Evolutionary conservation across 2,888 invertebrate species (phyloP).

Genomic region (Lordiphosa fenestrarum): DNA sequence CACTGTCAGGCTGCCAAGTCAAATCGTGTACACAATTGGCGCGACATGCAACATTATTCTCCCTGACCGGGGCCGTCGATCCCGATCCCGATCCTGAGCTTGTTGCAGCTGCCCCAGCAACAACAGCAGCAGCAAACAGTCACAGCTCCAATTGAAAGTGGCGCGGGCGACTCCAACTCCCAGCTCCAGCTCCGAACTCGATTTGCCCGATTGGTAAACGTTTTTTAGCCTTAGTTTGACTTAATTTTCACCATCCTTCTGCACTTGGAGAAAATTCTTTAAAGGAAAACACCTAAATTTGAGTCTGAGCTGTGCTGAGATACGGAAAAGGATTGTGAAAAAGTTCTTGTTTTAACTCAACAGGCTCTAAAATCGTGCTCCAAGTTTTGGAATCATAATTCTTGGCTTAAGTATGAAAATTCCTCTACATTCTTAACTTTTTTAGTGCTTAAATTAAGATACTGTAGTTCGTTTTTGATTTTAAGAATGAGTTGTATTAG

Average conservation of each 20-base stretch:
- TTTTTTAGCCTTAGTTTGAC: constrained; percentile 74
- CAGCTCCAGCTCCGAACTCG: constrained; percentile 35
- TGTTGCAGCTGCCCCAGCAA: constrained; percentile 45
- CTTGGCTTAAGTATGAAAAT: too few relatives aligned
- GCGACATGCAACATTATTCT: constrained; percentile 67
- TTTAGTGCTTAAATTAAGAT: too few relatives aligned
- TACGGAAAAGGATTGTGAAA: too few relatives aligned
- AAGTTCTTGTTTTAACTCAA: too few relatives aligned
- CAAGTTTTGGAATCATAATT: too few relatives aligned
- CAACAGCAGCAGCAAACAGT: constrained; percentile 30
- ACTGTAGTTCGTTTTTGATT: too few relatives aligned
- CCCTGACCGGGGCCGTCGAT: constrained; percentile 41
- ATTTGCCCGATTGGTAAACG: constrained; percentile 62
- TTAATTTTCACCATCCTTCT: constrained; percentile 74
- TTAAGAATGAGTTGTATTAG: too few relatives aligned
- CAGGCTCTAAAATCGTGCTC: too few relatives aligned
- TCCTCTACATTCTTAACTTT: too few relatives aligned
- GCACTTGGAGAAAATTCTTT: background rate
- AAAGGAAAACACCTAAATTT: too few relatives aligned
- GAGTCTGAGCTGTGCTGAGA: too few relatives aligned
- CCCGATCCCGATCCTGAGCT: constrained; percentile 33
- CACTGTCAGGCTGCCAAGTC: constrained; percentile 71
- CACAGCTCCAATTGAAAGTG: constrained; percentile 57
- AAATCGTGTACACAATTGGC: constrained; percentile 77
- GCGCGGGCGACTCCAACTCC: constrained; percentile 41